Evolutionary conservation across 2,113 vertebrate species (phyloP), one percentile per base, ranked within the genome.

Genomic region (Nycticorax nycticorax): DNA sequence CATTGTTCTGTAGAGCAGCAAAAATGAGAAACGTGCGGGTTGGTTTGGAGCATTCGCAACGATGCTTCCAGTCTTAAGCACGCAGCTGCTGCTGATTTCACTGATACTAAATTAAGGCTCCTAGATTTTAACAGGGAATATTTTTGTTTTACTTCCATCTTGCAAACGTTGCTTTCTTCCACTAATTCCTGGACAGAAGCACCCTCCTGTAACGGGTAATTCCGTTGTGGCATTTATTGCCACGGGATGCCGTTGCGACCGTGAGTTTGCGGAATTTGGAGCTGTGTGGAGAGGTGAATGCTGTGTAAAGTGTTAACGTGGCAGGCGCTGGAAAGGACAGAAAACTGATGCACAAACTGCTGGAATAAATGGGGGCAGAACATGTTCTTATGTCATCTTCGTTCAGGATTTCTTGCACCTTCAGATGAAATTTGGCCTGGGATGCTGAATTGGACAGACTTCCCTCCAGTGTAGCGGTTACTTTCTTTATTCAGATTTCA

Each of bases 301-400:
- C 21, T 7, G 9, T 15, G 3, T 18, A 17, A 43, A 43, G 10
- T 14, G 15, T 35, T 39, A 41, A 33, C 15, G 0, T 10, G 24
- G n/a, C 39, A 48, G 23, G 11, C 5, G 3, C 27, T 26, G 57
- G 30, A 39, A 45, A 27, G 56, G 55, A 17, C 47, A 3, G 20
- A 45, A 35, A 33, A 17, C 15, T 15, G 17, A 5, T 0, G 6
- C 33, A 10, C 15, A 19, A 71, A 12, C 14, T 33, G 3, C 64
- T 27, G n/a, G 62, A 83, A 43, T 33, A 39, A 76, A 43, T 14
- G 20, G 19, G 26, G 50, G 20, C 57, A 56, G 77, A 30, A 28
- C 17, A 1, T 5, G 27, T 37, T 30, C 16, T 53, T 59, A 8
- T 45, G 21, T 50, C 73, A 30, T 9, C 28, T 33, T 20, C 8